phyloP scores from a whole-genome alignment of 2,797 vertebrate genomes.

The Neomorphus geoffroyi region DNA sequence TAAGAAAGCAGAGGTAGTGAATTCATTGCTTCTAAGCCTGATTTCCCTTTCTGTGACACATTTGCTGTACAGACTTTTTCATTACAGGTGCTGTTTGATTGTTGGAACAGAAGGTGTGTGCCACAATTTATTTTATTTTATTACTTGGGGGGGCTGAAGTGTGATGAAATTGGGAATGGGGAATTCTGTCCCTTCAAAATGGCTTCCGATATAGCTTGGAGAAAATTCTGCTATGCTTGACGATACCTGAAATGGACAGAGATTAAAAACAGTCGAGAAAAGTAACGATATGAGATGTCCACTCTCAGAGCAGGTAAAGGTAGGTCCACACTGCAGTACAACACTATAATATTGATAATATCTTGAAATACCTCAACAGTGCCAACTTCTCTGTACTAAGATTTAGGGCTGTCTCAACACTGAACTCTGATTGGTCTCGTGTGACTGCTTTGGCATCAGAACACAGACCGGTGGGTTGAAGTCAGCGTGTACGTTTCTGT shows the following conservation, averaged over 20 bases:
- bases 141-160: background rate
- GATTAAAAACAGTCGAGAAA: background rate
- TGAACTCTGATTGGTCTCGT: background rate
- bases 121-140: background rate
- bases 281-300: background rate
- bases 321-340: background rate
- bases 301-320: background rate
- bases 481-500: rapidly evolving
- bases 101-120: background rate
- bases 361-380: background rate
- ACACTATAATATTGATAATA: background rate
- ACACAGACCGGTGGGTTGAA: background rate
- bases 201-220: background rate
- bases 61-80: background rate
- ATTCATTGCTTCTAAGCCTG: background rate
- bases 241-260: background rate
- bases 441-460: background rate
- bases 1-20: background rate
- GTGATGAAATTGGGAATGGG: background rate
- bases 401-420: background rate
- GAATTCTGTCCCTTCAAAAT: background rate
- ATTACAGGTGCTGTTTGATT: background rate
- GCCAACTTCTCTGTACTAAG: background rate
- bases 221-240: background rate
- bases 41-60: background rate